Base-by-base conservation (phyloP, 1,140 invertebrate genomes). In the Mizuhopecten yessoensis region DNA sequence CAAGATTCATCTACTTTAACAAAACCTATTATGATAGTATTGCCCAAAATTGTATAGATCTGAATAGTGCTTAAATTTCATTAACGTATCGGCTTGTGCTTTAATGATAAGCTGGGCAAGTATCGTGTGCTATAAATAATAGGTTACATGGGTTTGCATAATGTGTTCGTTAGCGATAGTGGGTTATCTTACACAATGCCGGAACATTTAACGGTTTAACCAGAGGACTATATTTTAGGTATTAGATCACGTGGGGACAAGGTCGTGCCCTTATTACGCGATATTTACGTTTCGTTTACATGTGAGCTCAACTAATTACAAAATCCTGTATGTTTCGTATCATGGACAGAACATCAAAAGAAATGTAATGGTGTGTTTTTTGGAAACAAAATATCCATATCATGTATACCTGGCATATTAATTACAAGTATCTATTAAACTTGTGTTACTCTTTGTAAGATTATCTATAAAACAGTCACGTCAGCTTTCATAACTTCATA, bases 141-240 rank as follows among this genome's bases (percentile, higher is more conserved):
- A 75, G 57, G 57, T 75, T 75, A 75, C 57, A 75, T 75, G 57
- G n/a, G 23, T 75, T 75, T 75, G 57, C 57, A 75, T 75, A 75
- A 75, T 75, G n/a, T 5, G 23, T 29, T 9, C 23, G 57, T 75
- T 29, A 29, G 0, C 1, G 9, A 75, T 75, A 0, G 9, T 17
- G 5, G 0, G 23, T n/a, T 75, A 75, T 29, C 23, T 9, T 5
- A 75, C n/a, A 45, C 9, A n/a, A n/a, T 75, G 57, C 29, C 0
- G 3, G n/a, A 17, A 75, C 57, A n/a, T 5, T 75, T n/a, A 29
- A n/a, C 42, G 9, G 10, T 45, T 45, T 45, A 45, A 39, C 36
- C 5, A 39, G 36, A 1, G n/a, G 17, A n/a, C 2, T 75, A 29
- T 75, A 75, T 45, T 17, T 29, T 13, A 29, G 57, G 57, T 17